Evolutionary conservation across 2,888 invertebrate species (phyloP).

Genomic region (Copidosoma aretas): DNA sequence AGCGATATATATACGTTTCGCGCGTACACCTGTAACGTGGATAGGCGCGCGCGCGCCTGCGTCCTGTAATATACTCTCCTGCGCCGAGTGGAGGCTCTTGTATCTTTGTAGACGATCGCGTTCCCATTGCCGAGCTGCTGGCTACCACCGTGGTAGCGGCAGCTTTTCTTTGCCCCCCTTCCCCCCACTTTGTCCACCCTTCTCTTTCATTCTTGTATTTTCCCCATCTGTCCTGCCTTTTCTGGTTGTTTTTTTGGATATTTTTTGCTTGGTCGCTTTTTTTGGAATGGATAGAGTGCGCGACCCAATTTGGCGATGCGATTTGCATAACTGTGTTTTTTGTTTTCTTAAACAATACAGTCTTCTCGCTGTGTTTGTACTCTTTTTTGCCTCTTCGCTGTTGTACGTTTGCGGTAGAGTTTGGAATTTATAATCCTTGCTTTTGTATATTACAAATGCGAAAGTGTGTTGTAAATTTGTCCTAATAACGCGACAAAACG

Average conservation of each 20-base stretch:
- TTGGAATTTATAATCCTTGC: too few species aligned
- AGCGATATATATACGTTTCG: slow-evolving; percentile 11
- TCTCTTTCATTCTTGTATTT: too few species aligned
- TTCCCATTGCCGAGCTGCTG: slow-evolving; percentile 9
- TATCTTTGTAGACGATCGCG: slow-evolving; percentile 21
- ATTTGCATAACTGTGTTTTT: background rate
- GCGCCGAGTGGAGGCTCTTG: too few species aligned
- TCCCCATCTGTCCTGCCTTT: background rate
- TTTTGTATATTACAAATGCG: too few species aligned
- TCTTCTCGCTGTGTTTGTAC: too few species aligned
- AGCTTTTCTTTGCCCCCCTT: background rate
- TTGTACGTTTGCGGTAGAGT: too few species aligned
- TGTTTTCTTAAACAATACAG: background rate
- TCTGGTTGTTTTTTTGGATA: too few species aligned
- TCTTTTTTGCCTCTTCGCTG: too few species aligned
- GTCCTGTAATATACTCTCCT: too few species aligned
- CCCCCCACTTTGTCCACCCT: background rate
- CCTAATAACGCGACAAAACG: too few species aligned
- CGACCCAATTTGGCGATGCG: background rate
- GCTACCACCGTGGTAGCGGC: background rate
- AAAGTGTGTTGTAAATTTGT: too few species aligned
- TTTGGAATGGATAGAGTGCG: background rate
- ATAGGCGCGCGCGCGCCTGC: background rate
- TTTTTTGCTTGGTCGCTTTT: background rate
- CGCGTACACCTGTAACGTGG: too few species aligned